phyloP scores from a whole-genome alignment of 2,113 vertebrate genomes.

The Cairina moschata region DNA sequence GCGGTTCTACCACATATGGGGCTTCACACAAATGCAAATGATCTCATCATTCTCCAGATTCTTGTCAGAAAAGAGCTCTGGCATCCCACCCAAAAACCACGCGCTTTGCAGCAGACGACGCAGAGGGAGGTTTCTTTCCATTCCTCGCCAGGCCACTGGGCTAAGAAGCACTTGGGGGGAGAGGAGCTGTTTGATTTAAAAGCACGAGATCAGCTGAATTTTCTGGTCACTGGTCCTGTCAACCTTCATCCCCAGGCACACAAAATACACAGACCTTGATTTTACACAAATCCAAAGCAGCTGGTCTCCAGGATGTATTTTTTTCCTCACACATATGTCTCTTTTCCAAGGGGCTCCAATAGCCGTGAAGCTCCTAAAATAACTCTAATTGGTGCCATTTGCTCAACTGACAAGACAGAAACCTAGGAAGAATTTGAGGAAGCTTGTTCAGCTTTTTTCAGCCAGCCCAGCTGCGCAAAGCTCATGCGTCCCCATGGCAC shows the following conservation, averaged over 20 bases:
- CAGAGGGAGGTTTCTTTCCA: background rate
- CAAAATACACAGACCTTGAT: background rate
- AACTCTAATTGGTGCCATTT: fast-evolving
- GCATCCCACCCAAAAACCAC: background rate
- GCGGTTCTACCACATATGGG: background rate
- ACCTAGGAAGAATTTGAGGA: background rate
- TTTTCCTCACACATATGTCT: fast-evolving
- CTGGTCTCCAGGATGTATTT: background rate
- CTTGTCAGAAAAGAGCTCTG: background rate
- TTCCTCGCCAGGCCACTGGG: background rate
- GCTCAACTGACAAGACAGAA: background rate
- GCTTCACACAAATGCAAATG: background rate
- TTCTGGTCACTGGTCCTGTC: background rate
- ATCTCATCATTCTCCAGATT: background rate
- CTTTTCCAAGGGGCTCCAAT: background rate
- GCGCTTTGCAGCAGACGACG: background rate
- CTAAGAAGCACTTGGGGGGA: background rate
- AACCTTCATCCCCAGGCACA: background rate
- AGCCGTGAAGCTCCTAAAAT: background rate
- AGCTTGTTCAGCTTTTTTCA: background rate
- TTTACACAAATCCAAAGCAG: background rate
- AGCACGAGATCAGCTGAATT: background rate
- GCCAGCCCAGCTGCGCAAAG: background rate
- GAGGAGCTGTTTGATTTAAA: background rate
- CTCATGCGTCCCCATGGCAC: fast-evolving